Percentiles rank a stretch among this genome's conserved stretches.
These are phyloP conservation scores for Megaceryle alcyon DNA, from an alignment of 2,797 vertebrate species.

Conservation along the genomic window DNA sequence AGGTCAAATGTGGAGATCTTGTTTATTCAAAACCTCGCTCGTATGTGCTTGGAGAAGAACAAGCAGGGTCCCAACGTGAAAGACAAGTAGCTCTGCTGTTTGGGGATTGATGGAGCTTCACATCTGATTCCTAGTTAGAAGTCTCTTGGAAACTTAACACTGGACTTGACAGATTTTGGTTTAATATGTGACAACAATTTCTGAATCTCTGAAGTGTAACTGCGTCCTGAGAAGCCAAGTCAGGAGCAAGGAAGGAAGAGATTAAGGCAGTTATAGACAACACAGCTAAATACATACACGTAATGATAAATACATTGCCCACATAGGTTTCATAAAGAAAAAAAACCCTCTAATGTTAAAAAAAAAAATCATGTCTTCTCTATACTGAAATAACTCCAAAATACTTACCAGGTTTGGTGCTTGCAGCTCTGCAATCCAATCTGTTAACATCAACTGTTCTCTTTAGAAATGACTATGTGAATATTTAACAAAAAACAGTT, in stretches of 20 bases:
- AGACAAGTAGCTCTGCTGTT: background rate
- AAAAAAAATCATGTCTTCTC: too few relatives aligned
- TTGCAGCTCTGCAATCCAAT: background rate
- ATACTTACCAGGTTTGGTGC: background rate
- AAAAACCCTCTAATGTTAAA: background rate
- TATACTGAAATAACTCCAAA: too few relatives aligned
- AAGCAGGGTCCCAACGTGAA: background rate
- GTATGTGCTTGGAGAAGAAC: background rate
- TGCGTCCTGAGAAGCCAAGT: background rate
- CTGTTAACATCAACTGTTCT: background rate
- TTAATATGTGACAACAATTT: background rate
- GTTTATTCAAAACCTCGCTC: background rate
- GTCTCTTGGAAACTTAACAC: background rate
- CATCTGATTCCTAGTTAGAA: rapidly evolving
- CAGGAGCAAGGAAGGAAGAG: background rate
- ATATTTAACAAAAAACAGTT: background rate
- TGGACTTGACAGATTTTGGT: background rate
- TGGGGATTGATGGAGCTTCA: background rate
- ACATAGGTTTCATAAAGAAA: background rate
- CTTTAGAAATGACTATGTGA: background rate
- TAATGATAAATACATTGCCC: background rate
- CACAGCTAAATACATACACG: background rate
- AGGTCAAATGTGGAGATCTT: background rate
- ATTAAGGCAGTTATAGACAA: background rate
- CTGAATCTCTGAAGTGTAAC: background rate